Conservation (phyloP, 2,113 vertebrate genomes). For the Nyctereutes procyonoides region DNA sequence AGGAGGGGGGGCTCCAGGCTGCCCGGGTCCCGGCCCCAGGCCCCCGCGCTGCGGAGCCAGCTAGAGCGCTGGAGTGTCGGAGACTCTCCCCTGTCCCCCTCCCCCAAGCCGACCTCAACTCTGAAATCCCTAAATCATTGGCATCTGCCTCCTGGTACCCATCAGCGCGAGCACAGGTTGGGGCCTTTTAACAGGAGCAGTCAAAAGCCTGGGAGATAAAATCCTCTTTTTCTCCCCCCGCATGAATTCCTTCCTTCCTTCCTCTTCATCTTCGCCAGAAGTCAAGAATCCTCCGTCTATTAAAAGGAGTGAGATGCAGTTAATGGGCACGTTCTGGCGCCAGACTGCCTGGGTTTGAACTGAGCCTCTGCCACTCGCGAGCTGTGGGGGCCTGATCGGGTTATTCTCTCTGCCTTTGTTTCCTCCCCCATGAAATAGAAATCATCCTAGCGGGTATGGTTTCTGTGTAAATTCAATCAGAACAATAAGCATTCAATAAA, state of each 20-base stretch:
- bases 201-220: conserved; percentile 25
- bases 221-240: background rate
- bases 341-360: background rate
- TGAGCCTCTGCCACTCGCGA: background rate
- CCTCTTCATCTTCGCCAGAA: conserved; percentile 23
- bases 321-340: background rate
- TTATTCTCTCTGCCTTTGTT: background rate
- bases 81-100: background rate
- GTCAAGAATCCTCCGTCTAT: background rate
- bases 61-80: background rate
- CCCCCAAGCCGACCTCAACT: background rate
- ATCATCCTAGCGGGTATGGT: background rate
- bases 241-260: background rate
- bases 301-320: background rate
- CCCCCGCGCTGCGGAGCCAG: background rate
- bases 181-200: background rate
- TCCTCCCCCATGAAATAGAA: conserved; percentile 18
- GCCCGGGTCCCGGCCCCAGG: background rate
- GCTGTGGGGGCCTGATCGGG: background rate
- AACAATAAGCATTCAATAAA: background rate
- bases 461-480: background rate
- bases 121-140: background rate
- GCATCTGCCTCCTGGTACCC: background rate
- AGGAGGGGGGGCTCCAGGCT: too few relatives aligned
- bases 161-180: background rate